Conservation (phyloP, 2,888 invertebrate genomes). For the Andrena bicolor region DNA sequence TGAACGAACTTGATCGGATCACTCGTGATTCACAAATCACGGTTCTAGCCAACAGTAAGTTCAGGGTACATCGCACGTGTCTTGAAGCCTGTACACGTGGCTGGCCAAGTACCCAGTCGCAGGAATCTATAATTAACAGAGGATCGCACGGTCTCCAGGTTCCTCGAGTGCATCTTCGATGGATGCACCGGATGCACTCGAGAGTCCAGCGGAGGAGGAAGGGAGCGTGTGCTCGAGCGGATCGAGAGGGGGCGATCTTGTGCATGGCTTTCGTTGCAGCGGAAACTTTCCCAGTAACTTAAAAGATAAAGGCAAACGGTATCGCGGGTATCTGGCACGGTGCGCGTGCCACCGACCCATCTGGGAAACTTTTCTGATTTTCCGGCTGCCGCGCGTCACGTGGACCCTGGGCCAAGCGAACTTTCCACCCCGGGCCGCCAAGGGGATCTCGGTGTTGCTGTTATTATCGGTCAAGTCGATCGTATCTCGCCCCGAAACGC, state of each 20-base stretch:
- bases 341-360: slow-evolving; percentile 5
- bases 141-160: slow-evolving; percentile 33
- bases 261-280: slow-evolving; percentile 4
- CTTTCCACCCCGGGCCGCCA: neutral
- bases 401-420: slow-evolving; percentile 10
- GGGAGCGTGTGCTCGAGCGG: neutral
- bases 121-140: slow-evolving; percentile 54
- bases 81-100: slow-evolving; percentile 1
- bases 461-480: slow-evolving; percentile 10
- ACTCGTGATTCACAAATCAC: too few species aligned
- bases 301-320: slow-evolving; percentile 71
- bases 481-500: neutral
- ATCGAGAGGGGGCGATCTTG: neutral
- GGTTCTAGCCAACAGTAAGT: too few species aligned
- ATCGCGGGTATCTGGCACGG: slow-evolving; percentile 51
- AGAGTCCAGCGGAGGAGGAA: slow-evolving; percentile 17
- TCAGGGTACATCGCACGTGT: neutral
- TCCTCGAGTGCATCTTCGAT: slow-evolving; percentile 16
- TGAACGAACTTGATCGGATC: too few species aligned
- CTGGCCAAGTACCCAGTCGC: slow-evolving; percentile 4
- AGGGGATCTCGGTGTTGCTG: slow-evolving; percentile 12
- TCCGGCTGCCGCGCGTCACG: slow-evolving; percentile 33
- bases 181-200: slow-evolving; percentile 42
- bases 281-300: slow-evolving; percentile 66
- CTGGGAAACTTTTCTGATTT: slow-evolving; percentile 69